These are phyloP conservation scores for Sepiola atlantica DNA, from an alignment of 2,888 invertebrate genomes.

Conservation along the genomic window DNA sequence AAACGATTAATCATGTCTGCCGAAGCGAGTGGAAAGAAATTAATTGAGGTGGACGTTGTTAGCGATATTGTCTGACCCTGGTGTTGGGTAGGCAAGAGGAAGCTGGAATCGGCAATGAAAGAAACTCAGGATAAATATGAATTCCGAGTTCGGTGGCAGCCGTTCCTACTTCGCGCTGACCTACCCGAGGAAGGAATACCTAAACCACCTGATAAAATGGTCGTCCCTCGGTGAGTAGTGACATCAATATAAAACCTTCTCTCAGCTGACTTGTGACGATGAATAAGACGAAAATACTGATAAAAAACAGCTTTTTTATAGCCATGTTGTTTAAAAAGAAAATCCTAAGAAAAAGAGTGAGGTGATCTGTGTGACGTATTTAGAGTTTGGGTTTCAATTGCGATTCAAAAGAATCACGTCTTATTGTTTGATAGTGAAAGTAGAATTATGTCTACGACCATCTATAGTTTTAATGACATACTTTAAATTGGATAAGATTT, in stretches of 20 bases:
- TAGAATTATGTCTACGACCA: too few relatives aligned
- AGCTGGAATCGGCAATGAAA: conserved; percentile 68
- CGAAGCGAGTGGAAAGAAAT: conserved; percentile 56
- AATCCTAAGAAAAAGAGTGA: too few relatives aligned
- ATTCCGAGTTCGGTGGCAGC: conserved; percentile 70
- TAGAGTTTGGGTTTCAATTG: too few relatives aligned
- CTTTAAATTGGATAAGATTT: too few relatives aligned
- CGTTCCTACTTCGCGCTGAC: conserved; percentile 67
- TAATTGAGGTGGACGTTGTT: conserved; percentile 64
- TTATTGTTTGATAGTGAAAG: too few relatives aligned
- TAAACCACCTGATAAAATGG: conserved; percentile 59
- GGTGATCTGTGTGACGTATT: too few relatives aligned
- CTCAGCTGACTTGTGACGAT: not conserved
- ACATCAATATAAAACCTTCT: not conserved
- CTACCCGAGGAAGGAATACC: conserved; percentile 67
- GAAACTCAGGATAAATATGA: conserved; percentile 59
- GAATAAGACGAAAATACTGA: not conserved
- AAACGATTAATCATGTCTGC: not conserved
- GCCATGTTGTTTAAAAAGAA: too few relatives aligned
- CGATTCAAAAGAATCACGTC: too few relatives aligned
- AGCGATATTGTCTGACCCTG: conserved; percentile 73
- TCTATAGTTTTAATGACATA: too few relatives aligned
- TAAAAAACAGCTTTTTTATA: too few relatives aligned
- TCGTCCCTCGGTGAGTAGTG: conserved; percentile 42
- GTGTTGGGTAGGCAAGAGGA: conserved; percentile 73